phyloP scores from a whole-genome alignment of 2,113 vertebrate genomes.

The Epinephelus cyanopodus region DNA sequence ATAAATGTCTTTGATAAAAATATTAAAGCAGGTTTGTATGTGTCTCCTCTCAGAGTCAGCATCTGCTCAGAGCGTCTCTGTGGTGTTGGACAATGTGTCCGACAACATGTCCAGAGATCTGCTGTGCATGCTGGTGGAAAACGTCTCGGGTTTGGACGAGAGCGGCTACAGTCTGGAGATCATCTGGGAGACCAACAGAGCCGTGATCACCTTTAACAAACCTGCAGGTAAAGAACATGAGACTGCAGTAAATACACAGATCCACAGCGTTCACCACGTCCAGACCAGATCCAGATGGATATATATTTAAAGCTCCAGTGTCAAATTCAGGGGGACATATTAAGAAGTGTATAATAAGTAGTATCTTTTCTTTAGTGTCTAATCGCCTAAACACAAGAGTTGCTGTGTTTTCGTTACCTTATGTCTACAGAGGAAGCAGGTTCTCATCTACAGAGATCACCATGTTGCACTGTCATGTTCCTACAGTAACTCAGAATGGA shows the following conservation, averaged over 20 bases:
- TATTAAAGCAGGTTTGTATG: not conserved
- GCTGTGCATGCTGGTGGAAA: constrained; percentile 87
- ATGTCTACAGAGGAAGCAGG: too few species aligned
- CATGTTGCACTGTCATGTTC: too few species aligned
- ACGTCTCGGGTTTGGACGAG: constrained; percentile 75
- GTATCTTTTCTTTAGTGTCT: too few species aligned
- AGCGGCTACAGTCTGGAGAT: constrained; percentile 85
- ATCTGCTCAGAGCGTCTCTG: not conserved
- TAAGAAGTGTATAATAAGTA: too few species aligned
- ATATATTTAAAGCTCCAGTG: too few species aligned
- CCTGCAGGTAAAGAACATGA: constrained; percentile 72
- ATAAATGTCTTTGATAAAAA: too few species aligned
- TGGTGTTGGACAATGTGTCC: constrained; percentile 85
- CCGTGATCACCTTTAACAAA: constrained; percentile 85
- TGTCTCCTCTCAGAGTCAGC: constrained; percentile 19
- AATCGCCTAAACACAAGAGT: too few species aligned
- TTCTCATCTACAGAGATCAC: too few species aligned
- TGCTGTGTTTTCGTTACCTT: too few species aligned
- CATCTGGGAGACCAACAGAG: constrained; percentile 80
- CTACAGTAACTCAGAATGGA: too few species aligned
- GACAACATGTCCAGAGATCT: constrained; percentile 50
- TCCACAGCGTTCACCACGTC: not conserved
- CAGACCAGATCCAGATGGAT: too few species aligned
- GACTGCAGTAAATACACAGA: not conserved
- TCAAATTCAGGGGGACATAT: too few species aligned